These are phyloP conservation scores for Hyperoplus lanceolatus DNA, from an alignment of 2,797 vertebrate genomes.

Conservation along the genomic window DNA sequence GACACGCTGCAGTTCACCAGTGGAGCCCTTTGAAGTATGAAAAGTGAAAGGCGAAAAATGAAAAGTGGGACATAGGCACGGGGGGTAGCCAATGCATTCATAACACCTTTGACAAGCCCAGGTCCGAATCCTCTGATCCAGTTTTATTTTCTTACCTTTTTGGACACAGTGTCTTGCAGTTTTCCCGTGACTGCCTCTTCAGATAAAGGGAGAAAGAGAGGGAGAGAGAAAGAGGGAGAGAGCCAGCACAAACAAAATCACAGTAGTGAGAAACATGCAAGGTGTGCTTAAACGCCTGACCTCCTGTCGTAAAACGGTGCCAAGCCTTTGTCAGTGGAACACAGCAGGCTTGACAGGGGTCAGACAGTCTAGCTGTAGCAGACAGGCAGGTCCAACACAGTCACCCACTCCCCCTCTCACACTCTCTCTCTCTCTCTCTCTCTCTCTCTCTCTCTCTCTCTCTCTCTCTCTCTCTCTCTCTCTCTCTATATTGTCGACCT, in stretches of 20 bases:
- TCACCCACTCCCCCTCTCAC: background rate
- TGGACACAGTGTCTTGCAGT: constrained; percentile 59
- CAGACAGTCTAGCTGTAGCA: constrained; percentile 65
- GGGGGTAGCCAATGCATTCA: constrained; percentile 66
- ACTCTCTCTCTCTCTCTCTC: background rate
- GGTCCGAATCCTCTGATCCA: constrained; percentile 68
- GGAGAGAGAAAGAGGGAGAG: constrained; percentile 26
- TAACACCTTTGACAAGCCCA: constrained; percentile 61
- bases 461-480: constrained; percentile 9
- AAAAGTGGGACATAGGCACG: constrained; percentile 68
- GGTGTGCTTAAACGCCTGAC: constrained; percentile 77
- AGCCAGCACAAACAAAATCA: constrained; percentile 41
- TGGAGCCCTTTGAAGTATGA: constrained; percentile 73
- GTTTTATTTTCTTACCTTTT: constrained; percentile 72
- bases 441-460: constrained; percentile 44
- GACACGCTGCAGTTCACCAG: constrained; percentile 33
- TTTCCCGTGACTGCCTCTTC: constrained; percentile 40
- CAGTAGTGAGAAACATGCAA: constrained; percentile 69
- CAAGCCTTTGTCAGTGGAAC: constrained; percentile 52
- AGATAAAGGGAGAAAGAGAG: constrained; percentile 62
- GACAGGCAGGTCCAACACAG: constrained; percentile 58
- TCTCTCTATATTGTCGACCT: constrained; percentile 63
- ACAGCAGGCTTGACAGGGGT: constrained; percentile 77
- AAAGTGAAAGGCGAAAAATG: constrained; percentile 23
- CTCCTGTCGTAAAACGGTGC: constrained; percentile 72